Base-by-base conservation (phyloP, 2,113 vertebrate species). In the Willisornis vidua region DNA sequence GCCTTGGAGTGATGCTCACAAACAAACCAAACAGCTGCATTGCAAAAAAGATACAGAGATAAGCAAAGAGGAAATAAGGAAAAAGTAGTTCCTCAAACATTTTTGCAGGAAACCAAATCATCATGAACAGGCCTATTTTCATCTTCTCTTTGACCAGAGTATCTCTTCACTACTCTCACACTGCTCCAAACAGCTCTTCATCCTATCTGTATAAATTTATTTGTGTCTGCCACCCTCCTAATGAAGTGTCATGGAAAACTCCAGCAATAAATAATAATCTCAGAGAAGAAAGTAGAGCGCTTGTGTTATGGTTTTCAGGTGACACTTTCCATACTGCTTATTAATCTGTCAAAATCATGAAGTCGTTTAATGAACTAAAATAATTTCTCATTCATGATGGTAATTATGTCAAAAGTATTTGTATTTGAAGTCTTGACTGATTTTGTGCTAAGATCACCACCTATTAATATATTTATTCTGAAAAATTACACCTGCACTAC, bases 181-280 rank as follows among this genome's bases (percentile, higher is more conserved):
- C 33, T 49, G 31, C 61, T 90, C 61, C 91, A 61, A 96, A 54
- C 6, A 91, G 31, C 28, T 6, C 24, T 93, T 77, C 29, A 94
- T 85, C 62, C 82, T 70, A 59, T 76, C 82, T 19, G 10, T 70
- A 59, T n/a, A 9, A 37, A 72, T 93, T 83, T 97, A 92, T 94
- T 97, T 95, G 83, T 37, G 76, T 87, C 88, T 97, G 26, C 31
- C 86, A 94, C 80, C 39, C 43, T 75, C 76, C 33, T 93, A 89
- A 92, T 79, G 39, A 83, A 91, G n/a, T 93, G 76, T 35, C 62
- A 89, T 87, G 52, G 89, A 94, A 97, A 96, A 87, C 79, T 58
- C 52, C 77, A 93, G 81, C 90, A 88, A 86, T 87, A 96, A 90
- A 58, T 79, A 81, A 57, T 35, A 82, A 89, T 54, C 35, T 79